Percentiles rank a stretch among this genome's conserved stretches.
These are phyloP conservation scores for Carpatolechia fugitivella DNA, from an alignment of 2,888 invertebrate genomes.

Conservation along the genomic window DNA sequence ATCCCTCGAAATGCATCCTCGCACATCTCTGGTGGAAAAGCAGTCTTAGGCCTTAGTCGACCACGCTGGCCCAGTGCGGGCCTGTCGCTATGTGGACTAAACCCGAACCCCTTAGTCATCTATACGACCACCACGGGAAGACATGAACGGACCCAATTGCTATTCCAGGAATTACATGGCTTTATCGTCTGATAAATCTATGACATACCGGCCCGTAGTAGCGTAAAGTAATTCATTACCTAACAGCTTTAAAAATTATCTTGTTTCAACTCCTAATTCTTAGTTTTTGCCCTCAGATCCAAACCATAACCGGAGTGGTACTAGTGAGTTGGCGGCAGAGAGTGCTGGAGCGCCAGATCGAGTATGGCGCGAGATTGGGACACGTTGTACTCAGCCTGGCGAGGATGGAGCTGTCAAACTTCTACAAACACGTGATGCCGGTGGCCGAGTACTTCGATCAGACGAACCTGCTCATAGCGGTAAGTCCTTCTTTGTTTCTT, in stretches of 20 bases:
- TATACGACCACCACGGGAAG: not conserved
- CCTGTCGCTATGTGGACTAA: no score
- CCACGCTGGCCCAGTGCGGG: no score
- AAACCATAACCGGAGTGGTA: constrained; percentile 91
- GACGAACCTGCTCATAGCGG: constrained; percentile 83
- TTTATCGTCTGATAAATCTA: no score
- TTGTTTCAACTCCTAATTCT: not conserved
- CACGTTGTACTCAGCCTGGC: constrained; percentile 90
- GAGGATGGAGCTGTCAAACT: constrained; percentile 92
- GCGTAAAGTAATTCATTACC: no score
- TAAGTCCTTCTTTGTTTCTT: no score
- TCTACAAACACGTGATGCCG: constrained; percentile 92
- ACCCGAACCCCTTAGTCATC: not conserved
- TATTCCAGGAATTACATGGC: no score
- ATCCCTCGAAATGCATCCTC: not conserved
- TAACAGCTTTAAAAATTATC: no score
- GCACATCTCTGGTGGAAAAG: no score
- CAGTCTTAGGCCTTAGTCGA: no score
- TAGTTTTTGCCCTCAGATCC: constrained; percentile 80
- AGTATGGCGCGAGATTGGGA: constrained; percentile 93
- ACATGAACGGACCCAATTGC: no score
- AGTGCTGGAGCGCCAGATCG: constrained; percentile 92
- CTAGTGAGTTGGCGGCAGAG: constrained; percentile 93
- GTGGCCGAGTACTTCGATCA: constrained; percentile 95
- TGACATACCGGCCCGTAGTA: no score